Evolutionary conservation across 2,888 invertebrate genomes (phyloP).

Genomic region (Caenorhabditis parvicauda): DNA sequence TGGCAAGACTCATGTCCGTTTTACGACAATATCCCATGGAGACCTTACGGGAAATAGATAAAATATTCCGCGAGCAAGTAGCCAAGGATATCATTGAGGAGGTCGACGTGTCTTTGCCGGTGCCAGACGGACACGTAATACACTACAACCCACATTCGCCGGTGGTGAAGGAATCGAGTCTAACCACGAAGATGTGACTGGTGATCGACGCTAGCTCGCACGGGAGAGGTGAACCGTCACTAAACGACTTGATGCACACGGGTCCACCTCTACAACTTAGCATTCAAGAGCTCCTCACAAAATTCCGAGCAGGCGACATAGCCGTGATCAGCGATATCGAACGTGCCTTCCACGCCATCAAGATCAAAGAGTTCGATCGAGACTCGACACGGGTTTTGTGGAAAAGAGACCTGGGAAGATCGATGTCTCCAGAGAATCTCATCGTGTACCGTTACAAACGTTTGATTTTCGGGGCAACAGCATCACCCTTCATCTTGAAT

Average conservation of each 20-base stretch:
- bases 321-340: constrained; percentile 31
- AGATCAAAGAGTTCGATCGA: constrained; percentile 19
- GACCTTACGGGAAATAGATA: no score
- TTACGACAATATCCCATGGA: no score
- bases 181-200: constrained; percentile 18
- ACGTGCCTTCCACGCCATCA: constrained; percentile 42
- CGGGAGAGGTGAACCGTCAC: constrained; percentile 5
- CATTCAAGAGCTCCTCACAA: constrained; percentile 14
- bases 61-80: no score
- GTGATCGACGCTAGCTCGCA: constrained; percentile 27
- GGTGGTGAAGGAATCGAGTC: no score
- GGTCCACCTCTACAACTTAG: constrained; percentile 21
- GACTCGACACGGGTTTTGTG: constrained; percentile 31
- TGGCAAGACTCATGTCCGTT: no score
- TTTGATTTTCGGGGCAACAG: constrained; percentile 33
- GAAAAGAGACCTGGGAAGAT: constrained; percentile 17
- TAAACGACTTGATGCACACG: constrained; percentile 27
- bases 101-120: no score
- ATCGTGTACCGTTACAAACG: constrained; percentile 20
- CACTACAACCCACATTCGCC: no score
- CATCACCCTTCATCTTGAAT: constrained; percentile 26
- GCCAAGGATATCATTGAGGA: no score
- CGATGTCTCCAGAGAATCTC: constrained; percentile 20
- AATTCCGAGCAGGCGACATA: constrained; percentile 5
- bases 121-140: no score